Base-by-base conservation (phyloP, 1,140 invertebrate genomes). In the Spodoptera litura region DNA sequence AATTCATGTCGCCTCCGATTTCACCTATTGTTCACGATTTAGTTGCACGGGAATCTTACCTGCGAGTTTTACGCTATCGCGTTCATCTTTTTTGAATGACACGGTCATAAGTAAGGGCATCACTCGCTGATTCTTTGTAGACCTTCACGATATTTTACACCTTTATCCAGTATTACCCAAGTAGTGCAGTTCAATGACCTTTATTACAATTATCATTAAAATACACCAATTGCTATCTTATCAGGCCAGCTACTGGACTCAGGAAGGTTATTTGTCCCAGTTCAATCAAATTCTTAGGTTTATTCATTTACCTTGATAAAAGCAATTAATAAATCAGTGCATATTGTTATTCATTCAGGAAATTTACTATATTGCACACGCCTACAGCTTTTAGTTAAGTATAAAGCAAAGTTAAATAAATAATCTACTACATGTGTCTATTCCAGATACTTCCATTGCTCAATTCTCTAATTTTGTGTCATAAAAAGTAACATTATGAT, bases 11-110 rank as follows among this genome's bases (percentile, higher is more conserved):
- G 82, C 80, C 82, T 85, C 76, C 38, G 79, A 78, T 93, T 92
- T 91, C 90, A 88, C 89, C 89, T 87, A 93, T 93, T 93, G 88
- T 92, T 92, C 85, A 74, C 68, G 80, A 80, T 85, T 81, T 83
- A 75, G 81, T 81, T 61, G 35, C 78, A 81, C 84, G 82, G 77
- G 76, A 78, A 84, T 64, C 78, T 66, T 78, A 78, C 78, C 77
- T 87, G 87, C 78, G 83, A 87, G 87, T 62, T 79, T 53, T 78
- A 81, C 72, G 79, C 70, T 81, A 83, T 86, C 82, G 79, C 82
- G 58, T 62, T 62, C 59, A 44, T 35, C 25, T 80, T 84, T 83
- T 83, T 83, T 83, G 78, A 68, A 82, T 81, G 71, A 85, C 80
- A 80, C 80, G 68, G 76, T 87, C 81, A 84, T 85, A 86, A 82